These are phyloP conservation scores for Synergus itoensis DNA, from an alignment of 2,888 invertebrate genomes.

Conservation along the genomic window DNA sequence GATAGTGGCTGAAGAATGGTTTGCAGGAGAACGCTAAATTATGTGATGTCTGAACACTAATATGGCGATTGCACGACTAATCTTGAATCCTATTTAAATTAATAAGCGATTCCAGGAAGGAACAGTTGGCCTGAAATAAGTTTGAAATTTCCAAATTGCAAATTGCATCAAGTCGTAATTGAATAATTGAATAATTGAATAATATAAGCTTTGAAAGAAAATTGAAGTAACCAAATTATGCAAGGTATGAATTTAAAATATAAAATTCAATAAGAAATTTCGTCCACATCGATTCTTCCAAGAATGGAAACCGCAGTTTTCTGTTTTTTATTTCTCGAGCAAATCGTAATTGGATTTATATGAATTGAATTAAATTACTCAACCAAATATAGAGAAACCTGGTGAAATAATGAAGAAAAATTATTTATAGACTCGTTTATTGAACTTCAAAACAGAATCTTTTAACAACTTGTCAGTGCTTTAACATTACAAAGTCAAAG, in stretches of 20 bases:
- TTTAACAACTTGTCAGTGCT: neutral
- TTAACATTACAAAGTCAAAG: neutral
- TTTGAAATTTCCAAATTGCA: neutral
- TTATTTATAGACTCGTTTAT: neutral
- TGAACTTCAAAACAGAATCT: neutral
- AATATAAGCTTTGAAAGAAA: neutral
- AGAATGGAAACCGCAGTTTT: neutral
- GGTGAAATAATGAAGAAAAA: neutral
- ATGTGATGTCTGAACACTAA: conserved; percentile 19
- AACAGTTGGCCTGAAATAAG: neutral
- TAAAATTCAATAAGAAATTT: neutral
- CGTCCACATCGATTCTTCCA: neutral
- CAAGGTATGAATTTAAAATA: neutral
- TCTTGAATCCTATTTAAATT: conserved; percentile 18
- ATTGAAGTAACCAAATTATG: neutral
- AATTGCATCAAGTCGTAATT: neutral
- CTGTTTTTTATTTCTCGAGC: no score
- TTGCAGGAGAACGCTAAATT: conserved; percentile 51
- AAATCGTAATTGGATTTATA: no score
- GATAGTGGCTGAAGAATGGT: conserved; percentile 56
- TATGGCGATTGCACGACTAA: conserved; percentile 14
- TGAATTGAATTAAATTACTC: no score
- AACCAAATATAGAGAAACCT: no score
- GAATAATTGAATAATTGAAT: neutral
- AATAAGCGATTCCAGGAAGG: conserved; percentile 4